Evolutionary conservation across 2,797 vertebrate genomes (phyloP).

Genomic region (Gobio occitaniae): DNA sequence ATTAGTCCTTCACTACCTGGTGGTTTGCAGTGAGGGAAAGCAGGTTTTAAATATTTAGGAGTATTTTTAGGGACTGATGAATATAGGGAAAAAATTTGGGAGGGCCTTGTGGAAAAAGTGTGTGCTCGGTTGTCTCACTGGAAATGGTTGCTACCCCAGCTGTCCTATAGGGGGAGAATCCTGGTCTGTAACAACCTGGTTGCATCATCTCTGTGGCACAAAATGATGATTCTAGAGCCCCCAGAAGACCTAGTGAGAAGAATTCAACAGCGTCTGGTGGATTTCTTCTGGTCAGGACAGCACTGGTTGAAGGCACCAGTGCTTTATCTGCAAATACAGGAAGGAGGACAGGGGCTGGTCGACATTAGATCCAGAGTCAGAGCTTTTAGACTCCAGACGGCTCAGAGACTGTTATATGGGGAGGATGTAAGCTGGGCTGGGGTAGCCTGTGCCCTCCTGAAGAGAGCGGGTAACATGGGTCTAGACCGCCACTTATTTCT

Average conservation of each 20-base stretch:
- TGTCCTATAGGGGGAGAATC: neutral
- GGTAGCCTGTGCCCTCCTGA: neutral
- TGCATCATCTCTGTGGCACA: too few species aligned
- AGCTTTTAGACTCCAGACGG: neutral
- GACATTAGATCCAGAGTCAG: too few species aligned
- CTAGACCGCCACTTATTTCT: neutral
- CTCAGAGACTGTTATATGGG: neutral
- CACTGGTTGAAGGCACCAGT: too few species aligned
- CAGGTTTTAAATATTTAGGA: neutral
- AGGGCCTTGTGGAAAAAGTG: too few species aligned
- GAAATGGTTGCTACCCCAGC: neutral
- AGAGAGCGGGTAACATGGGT: neutral
- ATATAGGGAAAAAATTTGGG: neutral
- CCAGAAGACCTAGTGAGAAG: too few species aligned
- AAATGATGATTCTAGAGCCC: too few species aligned
- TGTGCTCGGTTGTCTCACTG: neutral
- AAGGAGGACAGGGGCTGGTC: too few species aligned
- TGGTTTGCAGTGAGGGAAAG: neutral
- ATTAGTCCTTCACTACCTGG: neutral
- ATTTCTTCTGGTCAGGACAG: too few species aligned
- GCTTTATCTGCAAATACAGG: too few species aligned
- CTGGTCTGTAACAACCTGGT: too few species aligned
- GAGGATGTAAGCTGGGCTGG: neutral
- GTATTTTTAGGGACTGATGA: neutral
- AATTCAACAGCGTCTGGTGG: too few species aligned